Percentiles rank a stretch among this genome's conserved stretches.
These are phyloP conservation scores for Whitmania pigra DNA, from an alignment of 1,140 invertebrate genomes.

Conservation along the genomic window DNA sequence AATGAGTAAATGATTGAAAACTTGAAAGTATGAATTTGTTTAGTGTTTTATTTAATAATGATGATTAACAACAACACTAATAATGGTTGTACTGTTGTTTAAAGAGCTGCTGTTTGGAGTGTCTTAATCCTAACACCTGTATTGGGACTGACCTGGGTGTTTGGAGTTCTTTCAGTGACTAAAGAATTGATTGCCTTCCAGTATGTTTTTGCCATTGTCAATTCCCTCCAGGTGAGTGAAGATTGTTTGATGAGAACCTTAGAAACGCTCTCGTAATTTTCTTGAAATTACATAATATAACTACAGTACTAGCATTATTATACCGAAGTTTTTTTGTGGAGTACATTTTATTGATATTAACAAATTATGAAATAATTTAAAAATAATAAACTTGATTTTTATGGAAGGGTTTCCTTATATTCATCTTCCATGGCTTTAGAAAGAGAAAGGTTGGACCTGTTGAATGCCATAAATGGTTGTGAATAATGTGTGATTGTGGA, in stretches of 20 bases:
- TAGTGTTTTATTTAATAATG: too few species aligned
- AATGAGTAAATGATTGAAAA: too few species aligned
- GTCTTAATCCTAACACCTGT: slow-evolving; percentile 20
- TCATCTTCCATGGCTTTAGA: slow-evolving; percentile 22
- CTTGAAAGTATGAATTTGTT: too few species aligned
- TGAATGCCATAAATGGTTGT: too few species aligned
- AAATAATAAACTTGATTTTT: neutral
- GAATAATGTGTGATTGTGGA: too few species aligned
- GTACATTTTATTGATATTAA: neutral
- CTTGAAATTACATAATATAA: neutral
- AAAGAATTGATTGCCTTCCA: slow-evolving; percentile 20
- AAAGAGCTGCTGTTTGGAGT: slow-evolving; percentile 21
- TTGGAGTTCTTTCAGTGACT: slow-evolving; percentile 24
- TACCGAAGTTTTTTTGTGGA: neutral
- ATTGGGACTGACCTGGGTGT: slow-evolving; percentile 24
- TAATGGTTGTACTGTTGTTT: neutral
- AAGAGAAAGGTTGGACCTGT: slow-evolving; percentile 15
- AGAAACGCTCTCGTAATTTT: neutral
- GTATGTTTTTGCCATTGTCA: slow-evolving; percentile 23
- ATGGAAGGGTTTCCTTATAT: slow-evolving; percentile 22
- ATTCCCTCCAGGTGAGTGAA: slow-evolving; percentile 23
- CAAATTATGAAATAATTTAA: neutral
- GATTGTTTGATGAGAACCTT: neutral
- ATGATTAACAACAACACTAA: neutral
- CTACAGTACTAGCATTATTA: neutral